phyloP scores from a whole-genome alignment of 2,113 vertebrate genomes.

The Laterallus jamaicensis region DNA sequence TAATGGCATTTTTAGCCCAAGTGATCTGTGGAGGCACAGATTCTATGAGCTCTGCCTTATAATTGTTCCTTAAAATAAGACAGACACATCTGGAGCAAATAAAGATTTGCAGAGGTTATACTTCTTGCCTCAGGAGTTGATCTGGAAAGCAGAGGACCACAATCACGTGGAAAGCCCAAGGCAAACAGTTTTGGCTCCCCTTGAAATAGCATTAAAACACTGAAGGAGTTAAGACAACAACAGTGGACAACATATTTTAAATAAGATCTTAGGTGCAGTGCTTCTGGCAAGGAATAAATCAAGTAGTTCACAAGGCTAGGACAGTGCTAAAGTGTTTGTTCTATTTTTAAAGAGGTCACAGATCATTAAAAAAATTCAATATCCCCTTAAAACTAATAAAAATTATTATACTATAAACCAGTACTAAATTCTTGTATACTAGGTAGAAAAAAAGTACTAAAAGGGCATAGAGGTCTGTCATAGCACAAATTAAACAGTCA shows the following conservation, averaged over 20 bases:
- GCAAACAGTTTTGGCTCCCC: not conserved
- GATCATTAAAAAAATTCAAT: not conserved
- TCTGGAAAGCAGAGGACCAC: not conserved
- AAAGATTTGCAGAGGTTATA: not conserved
- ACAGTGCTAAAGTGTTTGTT: not conserved
- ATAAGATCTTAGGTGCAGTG: not conserved
- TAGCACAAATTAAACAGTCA: not conserved
- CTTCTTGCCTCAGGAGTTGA: not conserved
- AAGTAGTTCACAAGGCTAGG: not conserved
- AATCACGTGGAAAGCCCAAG: not conserved
- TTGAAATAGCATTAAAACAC: conserved; percentile 20
- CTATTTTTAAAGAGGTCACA: not conserved
- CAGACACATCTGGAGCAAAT: not conserved
- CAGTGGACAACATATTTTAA: not conserved
- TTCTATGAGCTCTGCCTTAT: not conserved
- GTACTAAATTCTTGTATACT: not conserved
- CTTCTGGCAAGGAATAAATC: conserved; percentile 5
- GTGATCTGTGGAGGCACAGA: not conserved
- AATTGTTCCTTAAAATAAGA: not conserved
- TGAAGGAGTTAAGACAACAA: not conserved
- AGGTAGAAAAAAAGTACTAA: not conserved
- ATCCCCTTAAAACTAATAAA: not conserved
- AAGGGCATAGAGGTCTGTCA: not conserved
- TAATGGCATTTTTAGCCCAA: not conserved
- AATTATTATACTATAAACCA: not conserved